Evolutionary conservation across 1,140 invertebrate genomes (phyloP).

Genomic region (Neodiprion fabricii): DNA sequence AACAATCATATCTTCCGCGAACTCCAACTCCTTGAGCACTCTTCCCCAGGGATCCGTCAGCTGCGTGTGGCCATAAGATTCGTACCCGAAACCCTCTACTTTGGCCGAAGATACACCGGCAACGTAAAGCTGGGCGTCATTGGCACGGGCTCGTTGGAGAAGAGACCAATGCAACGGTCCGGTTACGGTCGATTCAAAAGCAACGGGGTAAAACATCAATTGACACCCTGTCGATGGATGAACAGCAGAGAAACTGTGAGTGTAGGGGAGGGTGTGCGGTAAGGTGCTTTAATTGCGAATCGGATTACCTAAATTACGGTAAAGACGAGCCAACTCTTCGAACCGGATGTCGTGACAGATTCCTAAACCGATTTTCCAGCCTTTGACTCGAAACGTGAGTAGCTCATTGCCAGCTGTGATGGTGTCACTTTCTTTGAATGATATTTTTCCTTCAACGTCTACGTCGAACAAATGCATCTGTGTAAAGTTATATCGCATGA

Average conservation of each 20-base stretch:
- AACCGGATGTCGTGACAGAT: constrained; percentile 97
- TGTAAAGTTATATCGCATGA: constrained; percentile 23
- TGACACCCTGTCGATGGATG: constrained; percentile 71
- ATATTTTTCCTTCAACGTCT: constrained; percentile 90
- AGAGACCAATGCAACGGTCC: constrained; percentile 93
- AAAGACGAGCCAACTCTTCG: constrained; percentile 85
- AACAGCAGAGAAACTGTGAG: no score
- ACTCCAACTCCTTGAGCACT: constrained; percentile 73
- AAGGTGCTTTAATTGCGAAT: neutral
- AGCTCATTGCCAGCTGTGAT: constrained; percentile 79
- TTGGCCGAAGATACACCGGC: constrained; percentile 80
- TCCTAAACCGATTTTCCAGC: constrained; percentile 85
- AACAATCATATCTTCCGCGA: constrained; percentile 75
- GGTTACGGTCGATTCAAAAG: constrained; percentile 91
- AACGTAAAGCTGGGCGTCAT: constrained; percentile 87
- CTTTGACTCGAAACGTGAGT: constrained; percentile 76
- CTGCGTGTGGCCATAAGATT: constrained; percentile 89
- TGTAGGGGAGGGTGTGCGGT: no score
- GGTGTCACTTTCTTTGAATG: constrained; percentile 91
- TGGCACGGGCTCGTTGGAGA: constrained; percentile 78
- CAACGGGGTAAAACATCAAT: constrained; percentile 88
- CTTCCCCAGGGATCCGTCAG: constrained; percentile 89
- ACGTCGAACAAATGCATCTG: constrained; percentile 96
- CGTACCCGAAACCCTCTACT: constrained; percentile 74
- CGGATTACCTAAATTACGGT: constrained; percentile 72